Conservation (phyloP, 2,888 invertebrate species). For the Dryobotodes eremita region DNA sequence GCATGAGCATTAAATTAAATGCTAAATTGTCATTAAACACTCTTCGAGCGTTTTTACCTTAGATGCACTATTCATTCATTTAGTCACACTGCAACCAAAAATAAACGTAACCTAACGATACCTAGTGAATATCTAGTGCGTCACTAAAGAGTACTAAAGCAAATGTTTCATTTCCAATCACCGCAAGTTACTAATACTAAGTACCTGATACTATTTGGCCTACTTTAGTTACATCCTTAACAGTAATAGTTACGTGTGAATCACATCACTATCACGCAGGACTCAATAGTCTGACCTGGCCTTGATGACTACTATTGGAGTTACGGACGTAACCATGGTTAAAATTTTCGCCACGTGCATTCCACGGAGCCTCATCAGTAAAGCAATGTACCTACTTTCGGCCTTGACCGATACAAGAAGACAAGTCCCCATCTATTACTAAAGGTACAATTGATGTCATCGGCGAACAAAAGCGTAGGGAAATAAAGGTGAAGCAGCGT, state of each 20-base stretch:
- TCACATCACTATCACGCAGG: constrained; percentile 32
- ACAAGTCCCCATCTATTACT: not conserved
- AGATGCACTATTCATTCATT: constrained; percentile 7
- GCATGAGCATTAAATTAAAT: too few species aligned
- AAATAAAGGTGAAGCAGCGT: not conserved
- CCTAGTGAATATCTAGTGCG: not conserved
- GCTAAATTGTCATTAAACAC: not conserved
- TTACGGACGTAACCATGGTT: constrained; percentile 24
- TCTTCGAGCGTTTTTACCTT: not conserved
- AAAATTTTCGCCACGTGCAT: constrained; percentile 44
- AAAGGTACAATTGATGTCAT: constrained; percentile 7
- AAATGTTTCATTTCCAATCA: constrained; percentile 32
- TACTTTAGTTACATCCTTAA: constrained; percentile 50
- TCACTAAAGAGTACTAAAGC: constrained; percentile 4
- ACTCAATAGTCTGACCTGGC: constrained; percentile 24
- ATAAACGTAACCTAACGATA: not conserved
- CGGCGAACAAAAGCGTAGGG: not conserved
- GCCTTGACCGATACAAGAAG: constrained; percentile 33
- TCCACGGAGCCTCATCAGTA: constrained; percentile 13
- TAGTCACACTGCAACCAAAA: constrained; percentile 14
- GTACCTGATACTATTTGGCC: constrained; percentile 51
- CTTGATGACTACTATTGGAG: constrained; percentile 13
- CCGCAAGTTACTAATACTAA: constrained; percentile 39
- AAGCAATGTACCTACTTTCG: constrained; percentile 8
- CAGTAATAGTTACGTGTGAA: constrained; percentile 43